Base-by-base conservation (phyloP, 2,888 invertebrate genomes). In the Dione vanillae region DNA sequence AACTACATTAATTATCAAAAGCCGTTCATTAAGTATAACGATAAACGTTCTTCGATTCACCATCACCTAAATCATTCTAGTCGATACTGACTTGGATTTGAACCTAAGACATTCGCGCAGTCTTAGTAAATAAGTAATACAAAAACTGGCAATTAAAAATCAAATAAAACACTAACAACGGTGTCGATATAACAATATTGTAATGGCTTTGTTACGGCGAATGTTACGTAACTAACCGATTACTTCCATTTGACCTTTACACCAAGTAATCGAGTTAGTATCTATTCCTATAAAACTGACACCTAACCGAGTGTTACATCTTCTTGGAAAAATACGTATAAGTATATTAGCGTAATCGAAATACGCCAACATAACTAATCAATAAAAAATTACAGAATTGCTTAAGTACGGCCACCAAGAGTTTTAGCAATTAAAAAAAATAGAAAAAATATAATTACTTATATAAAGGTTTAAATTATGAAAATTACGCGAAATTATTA, bases 221-320 rank as follows among this genome's bases (percentile, higher is more conserved):
- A 61, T 27, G 43, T 61, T 14, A 43, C 27, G 43, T 27, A 61
- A 61, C 43, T 27, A 27, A 61, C 43, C 59, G 59, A 61, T 61
- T 27, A 61, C n/a, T 45, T 61, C 2, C 43, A 59, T 27, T n/a
- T 12, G 43, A 59, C 59, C 59, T 40, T 43, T 37, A 56, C 54
- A 37, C n/a, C 35, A 56, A 10, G 37, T 16, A 16, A 56, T 56
- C 54, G 37, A 16, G 37, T 56, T 56, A 37, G 37, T 56, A 16
- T n/a, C n/a, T n/a, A n/a, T 7, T 37, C 54, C 54, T 56, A 56
- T 56, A 56, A 54, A 37, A 56, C 54, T 35, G 35, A 54, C 35
- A 35, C 35, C 14, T 35, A 19, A 19, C 19, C 3, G 11, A 49
- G 19, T 47, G 10, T 49, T 40, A 7, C 11, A 40, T 40, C 11